Evolutionary conservation across 1,140 invertebrate genomes (phyloP).

Genomic region (Bemisia tabaci): DNA sequence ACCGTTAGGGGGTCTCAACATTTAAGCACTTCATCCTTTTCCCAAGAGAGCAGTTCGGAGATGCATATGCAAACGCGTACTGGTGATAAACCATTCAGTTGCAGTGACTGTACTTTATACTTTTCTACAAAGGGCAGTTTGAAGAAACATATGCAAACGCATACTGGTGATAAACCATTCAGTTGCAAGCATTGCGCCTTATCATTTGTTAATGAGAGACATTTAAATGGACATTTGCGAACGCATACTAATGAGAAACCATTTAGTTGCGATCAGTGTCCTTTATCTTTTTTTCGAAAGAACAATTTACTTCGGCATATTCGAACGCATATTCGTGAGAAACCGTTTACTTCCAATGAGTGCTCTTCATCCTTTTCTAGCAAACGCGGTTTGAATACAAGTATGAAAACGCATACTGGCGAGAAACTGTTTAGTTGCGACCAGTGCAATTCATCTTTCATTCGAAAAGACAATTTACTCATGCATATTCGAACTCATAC

Average conservation of each 20-base stretch:
- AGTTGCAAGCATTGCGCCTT: constrained; percentile 22
- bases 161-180: constrained; percentile 57
- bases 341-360: no score
- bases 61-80: not conserved
- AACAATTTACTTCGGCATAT: no score
- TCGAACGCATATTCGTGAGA: no score
- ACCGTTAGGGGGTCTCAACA: no score
- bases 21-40: not conserved
- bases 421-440: no score
- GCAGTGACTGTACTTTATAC: constrained; percentile 15
- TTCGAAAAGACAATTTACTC: constrained; percentile 53
- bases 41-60: not conserved
- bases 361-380: no score
- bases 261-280: not conserved
- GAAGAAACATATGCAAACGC: constrained; percentile 47
- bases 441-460: no score
- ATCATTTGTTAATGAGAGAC: not conserved
- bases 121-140: constrained; percentile 19
- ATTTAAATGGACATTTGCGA: not conserved
- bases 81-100: constrained; percentile 15
- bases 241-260: not conserved
- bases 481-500: constrained; percentile 63
- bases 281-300: no score
- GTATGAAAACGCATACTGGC: no score
- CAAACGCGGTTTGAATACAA: no score